phyloP scores from a whole-genome alignment of 2,797 vertebrate genomes.

The Epinephelus coioides region DNA sequence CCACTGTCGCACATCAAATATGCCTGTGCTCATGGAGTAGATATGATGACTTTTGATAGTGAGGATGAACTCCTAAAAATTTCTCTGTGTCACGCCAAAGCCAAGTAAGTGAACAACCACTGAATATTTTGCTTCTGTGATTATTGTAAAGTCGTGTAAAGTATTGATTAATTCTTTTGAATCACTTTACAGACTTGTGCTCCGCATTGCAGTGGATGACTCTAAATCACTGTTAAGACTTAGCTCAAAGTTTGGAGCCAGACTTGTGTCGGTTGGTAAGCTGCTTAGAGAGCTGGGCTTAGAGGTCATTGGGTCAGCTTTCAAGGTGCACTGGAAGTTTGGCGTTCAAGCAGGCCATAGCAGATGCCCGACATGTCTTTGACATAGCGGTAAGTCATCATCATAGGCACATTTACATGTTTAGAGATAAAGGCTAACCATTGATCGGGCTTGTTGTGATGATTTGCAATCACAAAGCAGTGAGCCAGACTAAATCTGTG shows the following conservation, averaged over 20 bases:
- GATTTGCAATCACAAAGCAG: too few relatives aligned
- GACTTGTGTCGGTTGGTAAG: neutral
- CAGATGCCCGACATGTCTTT: constrained; percentile 82
- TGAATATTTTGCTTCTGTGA: neutral
- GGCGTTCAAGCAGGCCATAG: constrained; percentile 77
- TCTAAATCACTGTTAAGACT: neutral
- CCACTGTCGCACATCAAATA: constrained; percentile 60
- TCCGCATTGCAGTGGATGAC: constrained; percentile 59
- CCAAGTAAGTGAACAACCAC: constrained; percentile 55
- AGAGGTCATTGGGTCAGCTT: constrained; percentile 76
- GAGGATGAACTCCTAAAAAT: constrained; percentile 73
- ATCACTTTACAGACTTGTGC: constrained; percentile 46
- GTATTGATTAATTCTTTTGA: neutral
- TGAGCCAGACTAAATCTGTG: too few relatives aligned
- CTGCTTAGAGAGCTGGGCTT: constrained; percentile 55
- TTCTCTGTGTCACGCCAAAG: constrained; percentile 48
- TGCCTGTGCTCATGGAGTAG: constrained; percentile 53
- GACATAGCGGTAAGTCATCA: constrained; percentile 75
- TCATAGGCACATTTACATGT: neutral
- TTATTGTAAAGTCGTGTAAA: too few relatives aligned
- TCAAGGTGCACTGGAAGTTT: constrained; percentile 77
- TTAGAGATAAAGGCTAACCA: too few relatives aligned
- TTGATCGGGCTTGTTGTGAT: too few relatives aligned
- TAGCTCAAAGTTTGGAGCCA: constrained; percentile 64
- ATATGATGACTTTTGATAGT: constrained; percentile 71